Evolutionary conservation across 2,797 vertebrate species (phyloP), one percentile per base, ranked within the genome.

Genomic region (Decapterus maruadsi): DNA sequence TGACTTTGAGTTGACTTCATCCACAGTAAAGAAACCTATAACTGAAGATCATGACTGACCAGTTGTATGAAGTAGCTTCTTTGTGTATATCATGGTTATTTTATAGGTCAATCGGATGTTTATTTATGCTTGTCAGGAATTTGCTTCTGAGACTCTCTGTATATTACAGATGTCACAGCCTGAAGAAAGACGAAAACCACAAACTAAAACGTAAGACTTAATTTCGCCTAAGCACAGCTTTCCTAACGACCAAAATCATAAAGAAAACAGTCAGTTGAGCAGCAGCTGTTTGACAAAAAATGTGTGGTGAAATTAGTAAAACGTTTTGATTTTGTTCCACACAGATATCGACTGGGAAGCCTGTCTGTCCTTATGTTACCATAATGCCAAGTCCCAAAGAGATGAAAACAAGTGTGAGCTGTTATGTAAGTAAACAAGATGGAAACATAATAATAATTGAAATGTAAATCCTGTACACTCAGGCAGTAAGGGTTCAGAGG

Each of bases 331-430:
- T 50, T 59, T 40, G 0, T 64, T 26, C 9, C 45, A 8, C 26
- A 8, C 72, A 83, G 64, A 50, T 0, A 3, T 17, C 43, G 14
- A 54, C 0, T 20, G 16, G 81, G 77, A n/a, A 13, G 16, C 8
- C 3, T 2, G 2, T 1, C 45, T 55, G 3, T 17, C 17, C 62
- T 78, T 36, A 0, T 55, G 42, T 6, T 19, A 0, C 4, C 2
- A 17, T 73, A 22, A 54, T 50, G 17, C 19, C 10, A 22, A 14
- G 42, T n/a, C 19, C 26, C 48, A 42, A 60, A 31, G 22, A 26
- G 6, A n/a, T 46, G 3, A 8, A 26, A 26, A 26, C 6, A 38
- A 5, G 2, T 56, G 54, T 46, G 0, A 50, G 20, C 61, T 26
- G 26, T 3, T 13, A 13, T 14, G 20, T 74, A 20, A 61, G 65